Evolutionary conservation across 2,113 vertebrate genomes (phyloP), one percentile per base, ranked within the genome.

Genomic region (Pygoscelis adeliae): DNA sequence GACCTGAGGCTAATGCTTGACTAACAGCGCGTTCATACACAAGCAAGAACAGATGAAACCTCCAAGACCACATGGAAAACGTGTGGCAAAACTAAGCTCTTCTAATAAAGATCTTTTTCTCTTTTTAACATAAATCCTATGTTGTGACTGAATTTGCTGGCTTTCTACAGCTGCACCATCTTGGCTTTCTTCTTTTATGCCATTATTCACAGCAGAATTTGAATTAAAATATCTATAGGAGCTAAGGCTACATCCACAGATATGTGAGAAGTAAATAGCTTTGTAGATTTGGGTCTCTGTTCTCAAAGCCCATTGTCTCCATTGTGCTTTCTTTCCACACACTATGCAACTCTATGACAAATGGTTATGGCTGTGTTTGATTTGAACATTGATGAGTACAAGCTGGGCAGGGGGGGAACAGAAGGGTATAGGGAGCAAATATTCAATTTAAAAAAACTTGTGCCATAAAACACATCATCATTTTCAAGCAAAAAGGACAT

Each of bases 401-500:
- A 95, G 67, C 46, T 89, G 88, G 29, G 63, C 13, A 29, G 44
- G 25, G 30, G n/a, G 29, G 29, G 27, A 71, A 42, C 7, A 96
- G 87, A 90, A 73, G 90, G 76, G 56, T 97, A 87, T 79, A 81
- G 92, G 72, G 87, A 96, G 62, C 66, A 96, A 95, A 90, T 96
- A 96, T 90, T 97, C 83, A 96, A 90, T 95, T 97, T 79, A 26
- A 95, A 95, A 87, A 96, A 93, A 95, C 8, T 84, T 59, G 20
- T 90, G 61, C 66, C 73, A n/a, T 93, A 94, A 96, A 97, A 92
- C 36, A 74, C 96, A 90, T 88, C 65, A 96, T 97, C 79, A 97
- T 98, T 98, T 98, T 85, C 74, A 96, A 96, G 76, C 7, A 22
- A 96, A 97, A 98, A 97, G 95, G 95, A 97, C 93, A 96, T 97